Base-by-base conservation (phyloP, 2,797 vertebrate species). In the Pseudochirops cupreus region DNA sequence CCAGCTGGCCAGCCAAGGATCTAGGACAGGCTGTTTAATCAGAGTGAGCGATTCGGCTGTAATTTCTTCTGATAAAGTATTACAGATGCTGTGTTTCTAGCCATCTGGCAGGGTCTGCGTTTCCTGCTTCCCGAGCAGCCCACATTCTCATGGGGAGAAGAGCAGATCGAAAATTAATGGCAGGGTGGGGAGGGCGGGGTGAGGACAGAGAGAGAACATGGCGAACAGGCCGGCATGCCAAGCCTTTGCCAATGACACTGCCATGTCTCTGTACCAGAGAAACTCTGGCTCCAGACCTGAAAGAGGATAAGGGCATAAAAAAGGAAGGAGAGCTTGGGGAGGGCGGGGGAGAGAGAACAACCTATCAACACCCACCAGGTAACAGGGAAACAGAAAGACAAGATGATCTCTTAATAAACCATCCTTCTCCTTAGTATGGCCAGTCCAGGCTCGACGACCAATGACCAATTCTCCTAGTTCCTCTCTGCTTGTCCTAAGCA, bases 61-160 rank as follows among this genome's bases (percentile, higher is more conserved):
- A 96, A 98, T 98, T 97, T 98, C 98, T 97, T 97, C 97, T 95
- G 97, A 98, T 97, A 95, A 97, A 98, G 96, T 97, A 97, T 97
- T 98, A 96, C 98, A 98, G 97, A 98, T 98, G 98, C 97, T 96
- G 0, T 93, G 24, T 95, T 97, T 96, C 3, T 33, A 97, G 97
- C 98, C 98, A 98, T 98, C 98, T 98, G 98, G 98, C 98, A 97
- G 91, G 92, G 96, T 90, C 95, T 58, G 89, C 74, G 91, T 56
- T 98, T 98, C 98, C 98, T 97, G 98, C 97, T 97, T 97, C 97
- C 96, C 97, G 97, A 87, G 97, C 91, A 46, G 87, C 46, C n/a
- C 11, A 5, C 94, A 95, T 92, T 87, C 33, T 93, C 90, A 24
- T 29, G 67, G 0, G 93, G 91, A 95, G 93, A 55, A 95, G 92